Base-by-base conservation (phyloP, 1,140 invertebrate genomes). In the Zaprionus kolodkinae region DNA sequence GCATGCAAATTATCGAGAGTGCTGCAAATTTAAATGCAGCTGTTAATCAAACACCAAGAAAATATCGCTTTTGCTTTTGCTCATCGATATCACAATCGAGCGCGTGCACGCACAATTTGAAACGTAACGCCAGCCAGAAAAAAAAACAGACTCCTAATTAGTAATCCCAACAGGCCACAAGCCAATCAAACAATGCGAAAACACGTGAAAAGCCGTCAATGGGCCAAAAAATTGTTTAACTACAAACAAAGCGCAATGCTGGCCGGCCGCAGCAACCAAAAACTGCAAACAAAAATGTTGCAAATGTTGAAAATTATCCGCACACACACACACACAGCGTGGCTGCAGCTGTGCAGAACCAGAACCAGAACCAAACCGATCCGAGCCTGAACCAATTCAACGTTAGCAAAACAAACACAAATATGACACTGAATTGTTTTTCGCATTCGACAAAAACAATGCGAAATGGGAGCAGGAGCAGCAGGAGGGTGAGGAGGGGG, bases 391-490 rank as follows among this genome's bases (percentile, higher is more conserved):
- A 27, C 7, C 61, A 30, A 61, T 64, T 76, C 15, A 40, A 11
- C 25, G 68, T 75, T 81, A 73, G 60, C 65, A 78, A 79, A 75
- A 78, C 80, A 83, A 82, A 79, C 67, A 88, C 54, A 88, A 88
- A 80, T 84, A 88, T 88, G 83, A 88, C 81, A 85, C 74, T 87
- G 73, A 87, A 87, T 88, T 88, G 79, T 88, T 80, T 83, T 88
- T 64, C 78, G 72, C 60, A 48, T 66, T 54, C 50, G 35, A 69
- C 70, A 73, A 73, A 68, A 66, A 21, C 67, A 66, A 80, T 77
- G 67, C 68, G n/a, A 64, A 67, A 71, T 2, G 15, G 6, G 0
- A n/a, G 2, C 12, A 43, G 40, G 40, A 0, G 6, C 1, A 21
- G 21, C 1, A 21, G 12, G 11, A 17, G 15, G 36, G n/a, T n/a